phyloP scores from a whole-genome alignment of 2,113 vertebrate species.

The Dipodomys spectabilis region DNA sequence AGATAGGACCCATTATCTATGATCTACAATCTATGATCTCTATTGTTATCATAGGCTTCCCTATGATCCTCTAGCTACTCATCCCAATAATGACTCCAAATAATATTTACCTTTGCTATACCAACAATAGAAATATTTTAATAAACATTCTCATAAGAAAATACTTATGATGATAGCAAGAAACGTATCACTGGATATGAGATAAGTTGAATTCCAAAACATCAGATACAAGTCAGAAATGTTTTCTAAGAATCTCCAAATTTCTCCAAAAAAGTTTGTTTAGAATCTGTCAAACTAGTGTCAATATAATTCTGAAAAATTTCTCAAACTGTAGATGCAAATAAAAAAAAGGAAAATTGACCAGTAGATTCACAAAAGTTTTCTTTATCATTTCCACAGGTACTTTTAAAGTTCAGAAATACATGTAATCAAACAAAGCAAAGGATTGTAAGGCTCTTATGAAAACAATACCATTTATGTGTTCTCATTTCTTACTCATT shows the following conservation, averaged over 20 bases:
- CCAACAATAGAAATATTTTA: neutral
- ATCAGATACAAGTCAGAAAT: conserved; percentile 1
- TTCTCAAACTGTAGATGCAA: conserved; percentile 3
- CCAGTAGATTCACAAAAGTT: neutral
- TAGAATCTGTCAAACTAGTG: neutral
- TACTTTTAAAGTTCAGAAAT: conserved; percentile 10
- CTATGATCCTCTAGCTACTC: neutral
- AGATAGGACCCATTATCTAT: no score
- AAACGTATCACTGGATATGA: neutral
- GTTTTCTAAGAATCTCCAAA: neutral
- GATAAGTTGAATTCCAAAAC: neutral
- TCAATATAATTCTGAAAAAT: neutral
- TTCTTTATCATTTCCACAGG: neutral
- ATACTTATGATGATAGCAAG: neutral
- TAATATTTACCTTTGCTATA: neutral
- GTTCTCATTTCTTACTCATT: neutral
- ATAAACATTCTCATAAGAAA: neutral
- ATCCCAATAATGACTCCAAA: neutral
- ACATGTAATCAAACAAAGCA: neutral
- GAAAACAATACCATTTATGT: neutral
- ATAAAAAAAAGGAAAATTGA: neutral
- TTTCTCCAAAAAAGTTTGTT: neutral
- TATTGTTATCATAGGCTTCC: neutral
- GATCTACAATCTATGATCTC: no score
- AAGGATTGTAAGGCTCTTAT: neutral